Conservation (phyloP, 2,797 vertebrate genomes). For the Columba guinea region DNA sequence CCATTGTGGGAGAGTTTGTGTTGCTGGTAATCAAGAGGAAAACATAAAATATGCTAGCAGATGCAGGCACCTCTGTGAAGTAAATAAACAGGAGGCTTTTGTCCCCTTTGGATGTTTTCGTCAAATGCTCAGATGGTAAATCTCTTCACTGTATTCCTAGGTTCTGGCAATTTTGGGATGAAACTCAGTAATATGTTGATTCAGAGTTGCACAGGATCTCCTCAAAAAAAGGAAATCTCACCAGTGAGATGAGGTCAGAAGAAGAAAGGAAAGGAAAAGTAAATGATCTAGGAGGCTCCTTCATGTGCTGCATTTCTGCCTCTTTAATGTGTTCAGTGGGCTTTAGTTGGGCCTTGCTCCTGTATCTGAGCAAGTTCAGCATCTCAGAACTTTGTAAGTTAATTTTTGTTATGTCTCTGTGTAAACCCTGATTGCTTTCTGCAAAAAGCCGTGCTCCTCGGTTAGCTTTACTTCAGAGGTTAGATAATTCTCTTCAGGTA, state of each 20-base stretch:
- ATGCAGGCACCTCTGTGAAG: not conserved
- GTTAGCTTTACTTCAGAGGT: not conserved
- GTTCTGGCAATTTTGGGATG: not conserved
- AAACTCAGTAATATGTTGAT: not conserved
- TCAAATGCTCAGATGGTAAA: not conserved
- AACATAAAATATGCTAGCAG: accelerated
- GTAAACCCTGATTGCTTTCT: not conserved
- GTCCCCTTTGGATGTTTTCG: not conserved
- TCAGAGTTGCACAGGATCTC: not conserved
- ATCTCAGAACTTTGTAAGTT: not conserved
- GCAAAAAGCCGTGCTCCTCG: not conserved
- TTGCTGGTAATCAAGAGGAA: not conserved
- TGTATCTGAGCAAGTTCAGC: not conserved
- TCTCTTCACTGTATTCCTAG: not conserved
- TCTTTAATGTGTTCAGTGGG: not conserved
- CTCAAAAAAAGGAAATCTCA: not conserved
- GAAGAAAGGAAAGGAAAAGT: not conserved
- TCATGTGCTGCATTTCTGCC: not conserved
- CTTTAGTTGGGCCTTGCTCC: not conserved
- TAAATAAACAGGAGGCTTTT: not conserved
- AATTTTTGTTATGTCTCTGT: not conserved
- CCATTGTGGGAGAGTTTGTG: not conserved
- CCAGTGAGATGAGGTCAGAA: not conserved
- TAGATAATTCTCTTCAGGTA: not conserved
- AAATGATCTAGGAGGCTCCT: not conserved